Evolutionary conservation across 2,797 vertebrate species (phyloP).

Genomic region (Falco novaeseelandiae): DNA sequence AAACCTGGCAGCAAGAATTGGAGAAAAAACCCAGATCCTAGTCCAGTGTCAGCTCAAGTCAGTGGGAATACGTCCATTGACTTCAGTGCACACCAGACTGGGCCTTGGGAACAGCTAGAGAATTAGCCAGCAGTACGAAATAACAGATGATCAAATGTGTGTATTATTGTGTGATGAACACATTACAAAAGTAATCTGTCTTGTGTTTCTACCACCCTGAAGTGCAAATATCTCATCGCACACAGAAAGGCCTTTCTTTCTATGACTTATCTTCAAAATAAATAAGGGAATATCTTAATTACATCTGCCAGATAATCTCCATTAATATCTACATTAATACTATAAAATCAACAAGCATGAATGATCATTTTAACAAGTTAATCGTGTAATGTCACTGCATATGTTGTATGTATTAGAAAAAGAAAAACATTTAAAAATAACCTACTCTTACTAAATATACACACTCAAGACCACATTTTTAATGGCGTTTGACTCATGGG

Average conservation of each 20-base stretch:
- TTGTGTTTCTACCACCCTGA: slow-evolving; percentile 3
- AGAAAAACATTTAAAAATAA: not conserved
- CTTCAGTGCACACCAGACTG: not conserved
- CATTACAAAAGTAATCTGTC: not conserved
- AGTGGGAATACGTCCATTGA: not conserved
- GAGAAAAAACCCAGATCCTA: not conserved
- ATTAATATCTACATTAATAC: not conserved
- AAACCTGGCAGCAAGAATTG: not conserved
- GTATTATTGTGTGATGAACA: not conserved
- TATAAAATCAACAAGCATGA: not conserved
- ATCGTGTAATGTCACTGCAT: not conserved
- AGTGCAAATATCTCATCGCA: slow-evolving; percentile 16
- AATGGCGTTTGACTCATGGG: not conserved
- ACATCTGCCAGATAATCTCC: not conserved
- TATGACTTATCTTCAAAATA: not conserved
- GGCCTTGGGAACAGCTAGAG: not conserved
- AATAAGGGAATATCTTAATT: slow-evolving; percentile 4
- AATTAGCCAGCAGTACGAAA: not conserved
- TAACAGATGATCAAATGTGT: slow-evolving; percentile 3
- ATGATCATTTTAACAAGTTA: not conserved
- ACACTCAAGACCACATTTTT: not conserved
- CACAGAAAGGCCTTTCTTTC: not conserved
- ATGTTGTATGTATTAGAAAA: not conserved
- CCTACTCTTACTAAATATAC: not conserved
- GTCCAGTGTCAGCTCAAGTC: not conserved